Percentiles rank a stretch among this genome's conserved stretches.
These are phyloP conservation scores for Bombus vancouverensis DNA, from an alignment of 1,140 invertebrate species.

Conservation along the genomic window DNA sequence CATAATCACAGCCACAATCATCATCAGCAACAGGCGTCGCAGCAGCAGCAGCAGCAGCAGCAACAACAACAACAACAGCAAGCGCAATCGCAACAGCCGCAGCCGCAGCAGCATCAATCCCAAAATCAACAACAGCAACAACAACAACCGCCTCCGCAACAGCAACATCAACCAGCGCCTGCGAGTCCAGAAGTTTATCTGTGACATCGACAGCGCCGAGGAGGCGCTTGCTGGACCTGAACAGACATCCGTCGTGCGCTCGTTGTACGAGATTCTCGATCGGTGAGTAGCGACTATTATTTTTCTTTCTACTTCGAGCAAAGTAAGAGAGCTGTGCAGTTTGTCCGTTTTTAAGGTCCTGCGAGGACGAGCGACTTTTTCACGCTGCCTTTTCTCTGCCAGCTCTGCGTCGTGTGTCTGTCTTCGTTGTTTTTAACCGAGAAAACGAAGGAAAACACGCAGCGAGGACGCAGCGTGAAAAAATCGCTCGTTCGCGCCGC, in stretches of 20 bases:
- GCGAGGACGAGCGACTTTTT: too few species aligned
- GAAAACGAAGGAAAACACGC: too few species aligned
- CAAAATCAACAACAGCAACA: conserved; percentile 60
- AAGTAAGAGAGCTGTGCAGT: too few species aligned
- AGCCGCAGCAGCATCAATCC: conserved; percentile 62
- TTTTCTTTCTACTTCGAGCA: too few species aligned
- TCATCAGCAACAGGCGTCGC: conserved; percentile 68
- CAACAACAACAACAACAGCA: conserved; percentile 63
- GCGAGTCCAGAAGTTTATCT: conserved; percentile 79
- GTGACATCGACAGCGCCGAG: conserved; percentile 81
- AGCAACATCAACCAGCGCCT: conserved; percentile 76
- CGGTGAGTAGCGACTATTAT: conserved; percentile 47
- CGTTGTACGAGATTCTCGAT: conserved; percentile 31
- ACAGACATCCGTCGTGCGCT: conserved; percentile 46
- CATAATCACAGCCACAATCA: conserved; percentile 71
- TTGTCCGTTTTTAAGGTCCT: too few species aligned
- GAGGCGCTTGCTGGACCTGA: conserved; percentile 80
- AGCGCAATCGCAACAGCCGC: conserved; percentile 62
- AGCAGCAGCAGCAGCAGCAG: conserved; percentile 49
- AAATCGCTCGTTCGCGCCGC: too few species aligned
- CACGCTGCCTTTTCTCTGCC: too few species aligned
- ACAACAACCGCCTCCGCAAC: conserved; percentile 57
- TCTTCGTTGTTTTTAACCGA: too few species aligned
- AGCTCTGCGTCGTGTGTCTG: too few species aligned
- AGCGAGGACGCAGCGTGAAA: too few species aligned